A percentile compares a stretch with the other conserved stretches of the same genome.
phyloP scores from a whole-genome alignment of 2,113 vertebrate genomes.

The Takifugu bimaculatus region DNA sequence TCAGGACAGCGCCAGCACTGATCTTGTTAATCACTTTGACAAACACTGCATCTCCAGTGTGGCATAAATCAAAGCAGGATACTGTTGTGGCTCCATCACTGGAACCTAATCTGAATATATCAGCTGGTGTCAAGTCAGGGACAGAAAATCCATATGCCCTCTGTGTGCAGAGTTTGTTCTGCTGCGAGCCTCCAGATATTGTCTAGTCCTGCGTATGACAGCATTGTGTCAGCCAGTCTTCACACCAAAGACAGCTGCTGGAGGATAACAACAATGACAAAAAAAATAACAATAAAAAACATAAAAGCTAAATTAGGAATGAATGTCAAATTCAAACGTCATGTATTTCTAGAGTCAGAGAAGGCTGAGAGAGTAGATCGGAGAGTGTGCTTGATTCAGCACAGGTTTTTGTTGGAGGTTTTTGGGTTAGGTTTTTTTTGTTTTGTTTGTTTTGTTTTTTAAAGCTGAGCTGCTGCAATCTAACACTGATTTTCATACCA shows the following conservation, averaged over 20 bases:
- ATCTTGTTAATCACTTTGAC: slow-evolving; percentile 64
- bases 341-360: neutral
- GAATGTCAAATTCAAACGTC: slow-evolving; percentile 7
- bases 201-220: slow-evolving; percentile 21
- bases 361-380: too few relatives aligned
- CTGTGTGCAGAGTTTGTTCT: slow-evolving; percentile 33
- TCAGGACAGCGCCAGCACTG: slow-evolving; percentile 40
- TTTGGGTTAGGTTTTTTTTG: slow-evolving; percentile 4
- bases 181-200: slow-evolving; percentile 28
- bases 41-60: slow-evolving; percentile 59
- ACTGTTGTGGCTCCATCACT: slow-evolving; percentile 53
- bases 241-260: slow-evolving; percentile 22
- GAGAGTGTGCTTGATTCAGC: slow-evolving; percentile 7
- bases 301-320: slow-evolving; percentile 16
- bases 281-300: slow-evolving; percentile 3
- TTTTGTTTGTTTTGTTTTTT: neutral
- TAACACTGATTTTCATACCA: slow-evolving; percentile 18
- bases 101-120: slow-evolving; percentile 59
- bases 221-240: slow-evolving; percentile 24
- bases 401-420: neutral
- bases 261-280: neutral
- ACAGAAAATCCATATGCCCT: slow-evolving; percentile 57
- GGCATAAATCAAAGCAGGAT: slow-evolving; percentile 53
- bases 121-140: slow-evolving; percentile 42
- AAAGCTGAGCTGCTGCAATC: slow-evolving; percentile 6